These are phyloP conservation scores for Melanaphis sacchari DNA, from an alignment of 1,140 invertebrate species.

Conservation along the genomic window DNA sequence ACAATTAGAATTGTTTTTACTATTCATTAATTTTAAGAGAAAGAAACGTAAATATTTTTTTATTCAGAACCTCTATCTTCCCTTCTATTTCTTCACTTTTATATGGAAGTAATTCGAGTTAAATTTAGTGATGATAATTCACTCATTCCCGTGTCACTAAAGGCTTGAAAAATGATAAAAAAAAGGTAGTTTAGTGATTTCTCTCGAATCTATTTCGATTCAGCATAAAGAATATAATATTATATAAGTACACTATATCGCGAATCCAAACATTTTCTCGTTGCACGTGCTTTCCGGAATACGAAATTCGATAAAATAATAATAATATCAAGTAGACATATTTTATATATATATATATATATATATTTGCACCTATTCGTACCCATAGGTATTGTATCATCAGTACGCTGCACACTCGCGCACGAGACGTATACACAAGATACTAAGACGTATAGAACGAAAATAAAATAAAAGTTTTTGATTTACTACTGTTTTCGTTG, in stretches of 20 bases:
- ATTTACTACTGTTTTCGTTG: constrained; percentile 31
- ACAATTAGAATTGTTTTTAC: too few species aligned
- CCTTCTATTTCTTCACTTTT: neutral
- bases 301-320: constrained; percentile 35
- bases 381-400: neutral
- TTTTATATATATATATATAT: neutral
- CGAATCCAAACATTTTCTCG: constrained; percentile 13
- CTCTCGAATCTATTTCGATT: too few species aligned
- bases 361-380: too few species aligned
- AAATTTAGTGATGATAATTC: neutral
- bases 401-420: neutral
- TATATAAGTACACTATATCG: neutral
- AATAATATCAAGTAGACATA: neutral
- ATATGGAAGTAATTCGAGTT: neutral
- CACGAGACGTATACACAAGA: neutral
- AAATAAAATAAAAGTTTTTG: constrained; percentile 44
- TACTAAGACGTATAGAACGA: neutral
- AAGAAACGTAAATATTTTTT: too few species aligned
- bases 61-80: too few species aligned
- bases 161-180: neutral
- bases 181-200: neutral
- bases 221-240: neutral
- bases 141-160: neutral
- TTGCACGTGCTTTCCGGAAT: neutral
- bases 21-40: too few species aligned